Evolutionary conservation across 2,797 vertebrate species (phyloP).

Genomic region (Australoheros facetus): DNA sequence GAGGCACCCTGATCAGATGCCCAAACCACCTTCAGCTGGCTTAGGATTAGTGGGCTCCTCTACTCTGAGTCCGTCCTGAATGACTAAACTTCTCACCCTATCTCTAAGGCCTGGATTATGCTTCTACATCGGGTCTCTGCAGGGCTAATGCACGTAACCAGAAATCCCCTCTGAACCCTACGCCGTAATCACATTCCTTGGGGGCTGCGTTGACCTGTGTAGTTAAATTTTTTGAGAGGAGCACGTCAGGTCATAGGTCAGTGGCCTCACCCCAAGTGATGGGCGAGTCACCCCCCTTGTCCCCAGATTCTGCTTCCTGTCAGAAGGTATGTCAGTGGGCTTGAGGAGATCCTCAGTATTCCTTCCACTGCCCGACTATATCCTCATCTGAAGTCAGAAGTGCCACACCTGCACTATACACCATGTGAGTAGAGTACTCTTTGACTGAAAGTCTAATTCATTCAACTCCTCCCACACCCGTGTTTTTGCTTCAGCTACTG

Average conservation of each 20-base stretch:
- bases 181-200: too few species aligned
- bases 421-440: not conserved
- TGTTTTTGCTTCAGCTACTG: not conserved
- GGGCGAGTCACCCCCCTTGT: not conserved
- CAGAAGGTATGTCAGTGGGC: not conserved
- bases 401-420: not conserved
- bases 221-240: too few species aligned
- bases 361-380: not conserved
- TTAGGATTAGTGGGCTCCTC: too few species aligned
- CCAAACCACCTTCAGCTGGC: too few species aligned
- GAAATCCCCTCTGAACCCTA: too few species aligned
- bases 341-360: not conserved
- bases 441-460: not conserved
- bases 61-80: too few species aligned
- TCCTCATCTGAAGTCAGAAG: not conserved
- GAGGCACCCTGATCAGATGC: too few species aligned
- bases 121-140: too few species aligned
- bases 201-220: too few species aligned
- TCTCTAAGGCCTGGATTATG: too few species aligned
- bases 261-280: not conserved
- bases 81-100: too few species aligned
- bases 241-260: not conserved
- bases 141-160: too few species aligned
- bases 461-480: not conserved
- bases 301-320: not conserved